These are phyloP conservation scores for Sycon ciliatum DNA, from an alignment of 37 sponge, comb jelly and placozoan genomes.

Conservation along the genomic window DNA sequence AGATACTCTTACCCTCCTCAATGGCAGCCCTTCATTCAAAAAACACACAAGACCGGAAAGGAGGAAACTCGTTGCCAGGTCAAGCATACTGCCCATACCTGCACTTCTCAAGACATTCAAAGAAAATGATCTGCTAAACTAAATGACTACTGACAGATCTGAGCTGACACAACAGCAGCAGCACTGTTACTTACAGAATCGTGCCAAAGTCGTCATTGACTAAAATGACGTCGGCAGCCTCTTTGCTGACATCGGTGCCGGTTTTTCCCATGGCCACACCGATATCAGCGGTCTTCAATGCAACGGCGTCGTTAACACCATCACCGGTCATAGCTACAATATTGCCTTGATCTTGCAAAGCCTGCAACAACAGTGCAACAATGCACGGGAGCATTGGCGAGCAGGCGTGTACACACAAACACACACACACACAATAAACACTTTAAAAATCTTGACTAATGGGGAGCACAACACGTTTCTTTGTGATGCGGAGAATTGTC, in stretches of 20 bases:
- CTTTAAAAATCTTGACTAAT: no score
- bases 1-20: slow-evolving; percentile 93
- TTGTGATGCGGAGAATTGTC: no score
- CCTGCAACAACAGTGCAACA: slow-evolving; percentile 23
- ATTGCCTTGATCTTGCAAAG: slow-evolving; percentile 57
- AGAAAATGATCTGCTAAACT: no score
- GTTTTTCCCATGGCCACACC: slow-evolving; percentile 94
- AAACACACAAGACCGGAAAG: neutral
- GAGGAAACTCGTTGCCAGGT: neutral
- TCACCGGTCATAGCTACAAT: slow-evolving; percentile 99
- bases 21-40: slow-evolving; percentile 63
- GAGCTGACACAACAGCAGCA: no score
- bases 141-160: no score
- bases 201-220: slow-evolving; percentile 88
- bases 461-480: no score
- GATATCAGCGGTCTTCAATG: slow-evolving; percentile 93
- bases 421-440: no score
- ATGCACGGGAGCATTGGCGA: neutral
- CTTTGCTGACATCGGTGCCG: slow-evolving; percentile 96
- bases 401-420: no score
- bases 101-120: no score
- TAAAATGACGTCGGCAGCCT: slow-evolving; percentile 93
- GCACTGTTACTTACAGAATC: slow-evolving; percentile 66
- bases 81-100: no score
- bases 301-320: slow-evolving; percentile 97